These are phyloP conservation scores for Scomber colias DNA, from an alignment of 2,113 vertebrate genomes.

Conservation along the genomic window DNA sequence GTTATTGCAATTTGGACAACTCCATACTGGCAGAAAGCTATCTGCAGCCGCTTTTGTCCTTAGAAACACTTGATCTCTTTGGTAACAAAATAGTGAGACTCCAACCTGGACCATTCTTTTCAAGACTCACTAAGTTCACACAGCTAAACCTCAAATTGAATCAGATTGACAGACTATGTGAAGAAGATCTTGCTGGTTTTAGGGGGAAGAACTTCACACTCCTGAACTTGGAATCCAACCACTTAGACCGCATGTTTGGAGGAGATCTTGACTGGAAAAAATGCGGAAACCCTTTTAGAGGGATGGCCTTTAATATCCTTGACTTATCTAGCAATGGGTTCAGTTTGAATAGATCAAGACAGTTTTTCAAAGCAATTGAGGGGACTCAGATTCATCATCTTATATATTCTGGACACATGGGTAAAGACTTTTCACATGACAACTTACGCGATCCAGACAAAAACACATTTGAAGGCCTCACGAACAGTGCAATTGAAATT, in stretches of 20 bases:
- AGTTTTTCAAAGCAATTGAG: conserved; percentile 81
- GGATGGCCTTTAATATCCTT: conserved; percentile 79
- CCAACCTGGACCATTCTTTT: conserved; percentile 86
- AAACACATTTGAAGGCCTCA: conserved; percentile 87
- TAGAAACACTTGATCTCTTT: conserved; percentile 85
- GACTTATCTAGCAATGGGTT: conserved; percentile 82
- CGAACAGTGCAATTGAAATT: conserved; percentile 70
- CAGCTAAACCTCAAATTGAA: conserved; percentile 84
- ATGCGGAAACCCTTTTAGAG: conserved; percentile 89
- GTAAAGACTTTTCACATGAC: conserved; percentile 82
- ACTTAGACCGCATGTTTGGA: not conserved
- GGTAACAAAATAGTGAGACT: conserved; percentile 83
- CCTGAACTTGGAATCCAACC: conserved; percentile 76
- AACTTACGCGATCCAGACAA: conserved; percentile 86
- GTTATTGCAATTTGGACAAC: conserved; percentile 76
- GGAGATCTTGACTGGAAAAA: conserved; percentile 76
- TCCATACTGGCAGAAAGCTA: conserved; percentile 84
- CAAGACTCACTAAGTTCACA: conserved; percentile 79
- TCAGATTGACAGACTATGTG: conserved; percentile 82
- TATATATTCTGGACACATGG: conserved; percentile 72
- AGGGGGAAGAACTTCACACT: conserved; percentile 83
- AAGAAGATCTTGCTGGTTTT: conserved; percentile 87
- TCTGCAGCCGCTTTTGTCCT: conserved; percentile 85
- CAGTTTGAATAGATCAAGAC: not conserved
- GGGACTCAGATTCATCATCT: conserved; percentile 84